Conservation (phyloP, 2,888 invertebrate species). For the Argyresthia albistria region DNA sequence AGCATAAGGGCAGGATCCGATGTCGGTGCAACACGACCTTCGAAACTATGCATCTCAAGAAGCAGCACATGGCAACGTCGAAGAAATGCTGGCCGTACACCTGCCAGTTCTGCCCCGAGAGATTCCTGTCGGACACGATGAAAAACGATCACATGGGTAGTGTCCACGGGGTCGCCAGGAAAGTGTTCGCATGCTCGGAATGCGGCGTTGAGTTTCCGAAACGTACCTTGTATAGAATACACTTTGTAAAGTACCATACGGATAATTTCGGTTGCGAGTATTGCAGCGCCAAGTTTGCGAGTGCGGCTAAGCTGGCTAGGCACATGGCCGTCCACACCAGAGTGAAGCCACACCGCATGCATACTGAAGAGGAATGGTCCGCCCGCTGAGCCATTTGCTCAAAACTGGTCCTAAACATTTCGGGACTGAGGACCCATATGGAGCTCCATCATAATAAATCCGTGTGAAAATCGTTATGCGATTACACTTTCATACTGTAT, state of each 20-base stretch:
- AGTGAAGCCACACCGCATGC: constrained; percentile 32
- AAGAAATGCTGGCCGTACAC: constrained; percentile 33
- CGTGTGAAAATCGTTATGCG: too few relatives aligned
- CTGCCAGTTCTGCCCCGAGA: constrained; percentile 33
- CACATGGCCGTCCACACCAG: constrained; percentile 24
- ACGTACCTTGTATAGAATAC: neutral
- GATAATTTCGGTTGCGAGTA: constrained; percentile 21
- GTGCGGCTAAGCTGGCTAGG: neutral
- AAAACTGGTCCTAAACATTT: too few relatives aligned
- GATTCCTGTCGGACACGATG: constrained; percentile 21
- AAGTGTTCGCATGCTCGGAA: neutral
- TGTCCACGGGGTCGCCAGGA: neutral
- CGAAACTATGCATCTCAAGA: neutral
- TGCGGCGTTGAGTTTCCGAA: constrained; percentile 3
- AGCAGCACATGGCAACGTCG: constrained; percentile 22
- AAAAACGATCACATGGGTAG: constrained; percentile 2
- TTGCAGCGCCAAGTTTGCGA: constrained; percentile 26
- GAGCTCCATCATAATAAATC: too few relatives aligned
- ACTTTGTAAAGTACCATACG: neutral
- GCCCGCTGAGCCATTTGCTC: too few relatives aligned
- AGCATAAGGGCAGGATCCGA: neutral
- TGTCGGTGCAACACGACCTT: constrained; percentile 1
- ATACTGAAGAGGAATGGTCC: constrained; percentile 30
- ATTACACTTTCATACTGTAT: too few relatives aligned
- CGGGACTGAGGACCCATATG: too few relatives aligned